Evolutionary conservation across 2,113 vertebrate genomes (phyloP).

Genomic region (Gobiocypris rarus): DNA sequence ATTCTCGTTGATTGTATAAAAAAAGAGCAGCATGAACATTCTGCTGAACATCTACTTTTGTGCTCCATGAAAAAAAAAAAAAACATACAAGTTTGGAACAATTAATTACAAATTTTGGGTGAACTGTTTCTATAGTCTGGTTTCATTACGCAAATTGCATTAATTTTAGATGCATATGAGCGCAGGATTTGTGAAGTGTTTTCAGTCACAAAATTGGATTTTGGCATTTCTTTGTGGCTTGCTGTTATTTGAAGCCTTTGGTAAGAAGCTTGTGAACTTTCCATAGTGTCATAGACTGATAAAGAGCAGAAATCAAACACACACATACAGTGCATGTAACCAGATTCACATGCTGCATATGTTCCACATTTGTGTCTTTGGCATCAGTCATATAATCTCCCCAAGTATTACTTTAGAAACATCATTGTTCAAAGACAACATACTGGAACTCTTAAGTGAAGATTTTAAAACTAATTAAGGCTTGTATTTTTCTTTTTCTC

Average conservation of each 20-base stretch:
- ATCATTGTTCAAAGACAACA: slow-evolving; percentile 37
- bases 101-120: not conserved
- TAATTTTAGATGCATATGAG: not conserved
- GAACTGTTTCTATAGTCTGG: not conserved
- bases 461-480: slow-evolving; percentile 28
- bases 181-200: not conserved
- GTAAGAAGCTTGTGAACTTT: slow-evolving; percentile 10
- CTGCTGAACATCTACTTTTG: not conserved
- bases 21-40: not conserved
- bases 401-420: slow-evolving; percentile 6
- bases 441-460: slow-evolving; percentile 39
- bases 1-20: not conserved
- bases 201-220: not conserved
- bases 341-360: not conserved
- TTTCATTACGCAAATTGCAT: not conserved
- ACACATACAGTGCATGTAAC: not conserved
- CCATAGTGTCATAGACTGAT: not conserved
- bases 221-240: slow-evolving; percentile 18
- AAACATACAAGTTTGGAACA: not conserved
- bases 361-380: not conserved
- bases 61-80: not conserved
- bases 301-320: slow-evolving; percentile 7
- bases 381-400: slow-evolving; percentile 3
- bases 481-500: slow-evolving; percentile 17
- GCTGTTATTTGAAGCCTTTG: slow-evolving; percentile 17